Evolutionary conservation across 2,113 vertebrate species (phyloP).

Genomic region (Corythornis cristatus): DNA sequence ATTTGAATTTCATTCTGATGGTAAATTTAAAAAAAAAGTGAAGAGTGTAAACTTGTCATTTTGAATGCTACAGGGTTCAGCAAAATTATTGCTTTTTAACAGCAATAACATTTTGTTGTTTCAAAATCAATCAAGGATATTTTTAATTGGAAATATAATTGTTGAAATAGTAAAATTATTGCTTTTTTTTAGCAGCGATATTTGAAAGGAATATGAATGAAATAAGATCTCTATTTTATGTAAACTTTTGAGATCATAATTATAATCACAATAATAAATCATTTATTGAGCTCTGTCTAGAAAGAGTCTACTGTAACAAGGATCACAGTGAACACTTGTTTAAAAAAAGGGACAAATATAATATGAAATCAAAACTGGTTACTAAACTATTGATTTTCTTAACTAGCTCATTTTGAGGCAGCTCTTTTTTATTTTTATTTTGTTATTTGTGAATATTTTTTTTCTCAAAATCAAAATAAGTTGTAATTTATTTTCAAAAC

Average conservation of each 20-base stretch:
- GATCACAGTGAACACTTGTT: background rate
- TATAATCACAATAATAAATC: background rate
- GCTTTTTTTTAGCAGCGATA: background rate
- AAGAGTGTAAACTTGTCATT: background rate
- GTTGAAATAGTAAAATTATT: background rate
- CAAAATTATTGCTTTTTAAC: background rate
- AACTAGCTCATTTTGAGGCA: background rate
- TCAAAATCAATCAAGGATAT: background rate
- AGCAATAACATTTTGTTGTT: background rate
- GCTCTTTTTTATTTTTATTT: background rate
- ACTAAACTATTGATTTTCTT: background rate
- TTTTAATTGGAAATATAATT: background rate
- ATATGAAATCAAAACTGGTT: background rate
- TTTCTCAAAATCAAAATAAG: background rate
- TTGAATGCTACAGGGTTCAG: background rate
- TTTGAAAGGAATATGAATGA: background rate
- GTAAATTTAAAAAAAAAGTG: background rate
- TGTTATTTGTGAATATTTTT: background rate
- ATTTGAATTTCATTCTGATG: background rate
- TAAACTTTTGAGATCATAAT: background rate
- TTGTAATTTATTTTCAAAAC: background rate
- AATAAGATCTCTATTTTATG: background rate
- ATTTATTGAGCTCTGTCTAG: background rate
- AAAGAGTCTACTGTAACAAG: background rate
- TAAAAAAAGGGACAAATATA: background rate